Evolutionary conservation across 2,888 invertebrate genomes (phyloP).

Genomic region (Brachypterus glaber): DNA sequence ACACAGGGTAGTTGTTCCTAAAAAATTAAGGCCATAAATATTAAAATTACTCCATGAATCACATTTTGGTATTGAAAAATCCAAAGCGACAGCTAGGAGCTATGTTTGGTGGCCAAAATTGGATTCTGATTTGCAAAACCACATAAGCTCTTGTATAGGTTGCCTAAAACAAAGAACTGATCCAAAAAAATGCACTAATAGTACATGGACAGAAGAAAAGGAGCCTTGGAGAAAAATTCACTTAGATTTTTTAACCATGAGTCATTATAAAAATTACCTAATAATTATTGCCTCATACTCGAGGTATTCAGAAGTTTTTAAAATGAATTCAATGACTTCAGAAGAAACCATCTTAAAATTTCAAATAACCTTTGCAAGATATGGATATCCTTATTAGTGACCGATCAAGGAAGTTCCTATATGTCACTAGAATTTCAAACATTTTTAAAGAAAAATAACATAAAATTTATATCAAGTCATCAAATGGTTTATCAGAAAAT

Average conservation of each 20-base stretch:
- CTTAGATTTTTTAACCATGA: slow-evolving; percentile 23
- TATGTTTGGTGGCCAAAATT: slow-evolving; percentile 23
- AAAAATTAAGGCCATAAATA: slow-evolving; percentile 9
- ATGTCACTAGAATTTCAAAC: slow-evolving; percentile 20
- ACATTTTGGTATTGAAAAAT: slow-evolving; percentile 20
- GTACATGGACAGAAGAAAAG: slow-evolving; percentile 10
- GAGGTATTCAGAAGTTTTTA: neutral
- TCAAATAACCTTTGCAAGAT: slow-evolving; percentile 2
- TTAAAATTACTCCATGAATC: slow-evolving; percentile 15
- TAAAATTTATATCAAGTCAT: slow-evolving; percentile 12
- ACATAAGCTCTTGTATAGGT: slow-evolving; percentile 9
- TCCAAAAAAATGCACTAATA: slow-evolving; percentile 11
- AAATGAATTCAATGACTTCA: neutral
- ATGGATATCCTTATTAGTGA: slow-evolving; percentile 24
- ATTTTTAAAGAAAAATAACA: no score
- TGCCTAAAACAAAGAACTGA: slow-evolving; percentile 9
- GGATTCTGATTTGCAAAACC: slow-evolving; percentile 15
- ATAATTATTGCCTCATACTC: slow-evolving; percentile 22
- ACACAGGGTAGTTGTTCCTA: slow-evolving; percentile 20
- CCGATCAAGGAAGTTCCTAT: slow-evolving; percentile 26
- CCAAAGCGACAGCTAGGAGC: slow-evolving; percentile 17
- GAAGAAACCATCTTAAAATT: neutral
- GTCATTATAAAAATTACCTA: slow-evolving; percentile 18
- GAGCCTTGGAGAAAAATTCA: slow-evolving; percentile 18
- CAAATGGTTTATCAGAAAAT: slow-evolving; percentile 13